Evolutionary conservation across 2,113 vertebrate genomes (phyloP).

Genomic region (Herpetotheres cachinnans): DNA sequence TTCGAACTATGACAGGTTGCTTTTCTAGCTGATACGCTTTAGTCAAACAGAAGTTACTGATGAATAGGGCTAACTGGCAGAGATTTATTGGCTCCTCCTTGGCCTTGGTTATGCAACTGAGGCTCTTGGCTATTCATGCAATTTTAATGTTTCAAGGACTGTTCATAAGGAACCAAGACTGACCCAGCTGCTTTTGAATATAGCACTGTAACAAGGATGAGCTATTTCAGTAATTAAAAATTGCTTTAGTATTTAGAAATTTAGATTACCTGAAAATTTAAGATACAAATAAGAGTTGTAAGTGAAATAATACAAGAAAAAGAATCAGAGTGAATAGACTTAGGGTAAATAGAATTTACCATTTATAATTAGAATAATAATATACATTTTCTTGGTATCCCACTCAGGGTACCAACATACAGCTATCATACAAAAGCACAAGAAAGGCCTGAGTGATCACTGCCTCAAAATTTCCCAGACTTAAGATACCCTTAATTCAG

Average conservation of each 20-base stretch:
- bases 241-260: background rate
- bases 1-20: background rate
- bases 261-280: background rate
- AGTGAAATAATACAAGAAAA: background rate
- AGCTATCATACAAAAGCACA: background rate
- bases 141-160: background rate
- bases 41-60: slow-evolving; percentile 53
- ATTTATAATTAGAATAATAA: background rate
- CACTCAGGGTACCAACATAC: background rate
- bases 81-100: slow-evolving; percentile 40
- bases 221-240: background rate
- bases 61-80: slow-evolving; percentile 35
- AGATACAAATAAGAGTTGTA: background rate
- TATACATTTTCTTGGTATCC: background rate
- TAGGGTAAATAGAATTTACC: background rate
- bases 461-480: background rate
- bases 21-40: slow-evolving; percentile 43
- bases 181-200: background rate
- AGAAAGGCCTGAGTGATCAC: background rate
- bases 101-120: slow-evolving; percentile 32
- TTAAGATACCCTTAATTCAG: background rate
- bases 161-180: background rate
- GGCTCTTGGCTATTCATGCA: slow-evolving; percentile 24
- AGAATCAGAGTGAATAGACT: background rate
- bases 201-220: background rate